Conservation (phyloP, 1,140 invertebrate genomes). For the Hyles vespertilio region DNA sequence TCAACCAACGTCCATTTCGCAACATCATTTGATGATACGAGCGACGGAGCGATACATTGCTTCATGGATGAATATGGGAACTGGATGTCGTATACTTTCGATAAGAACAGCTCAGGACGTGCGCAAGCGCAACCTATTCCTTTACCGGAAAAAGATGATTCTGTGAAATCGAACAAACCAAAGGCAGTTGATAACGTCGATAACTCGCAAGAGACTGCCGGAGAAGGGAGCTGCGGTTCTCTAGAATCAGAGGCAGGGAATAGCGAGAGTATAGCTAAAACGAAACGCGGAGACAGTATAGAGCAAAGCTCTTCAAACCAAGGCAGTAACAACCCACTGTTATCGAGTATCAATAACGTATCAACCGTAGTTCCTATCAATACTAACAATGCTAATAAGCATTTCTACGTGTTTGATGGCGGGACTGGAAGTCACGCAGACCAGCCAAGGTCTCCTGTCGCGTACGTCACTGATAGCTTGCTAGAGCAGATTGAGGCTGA, state of each 20-base stretch:
- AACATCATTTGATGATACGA: conserved; percentile 90
- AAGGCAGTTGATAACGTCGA: conserved; percentile 58
- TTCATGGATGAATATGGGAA: conserved; percentile 84
- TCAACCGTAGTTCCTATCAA: conserved; percentile 66
- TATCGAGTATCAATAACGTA: conserved; percentile 70
- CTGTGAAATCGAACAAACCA: conserved; percentile 56
- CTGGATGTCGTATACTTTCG: conserved; percentile 90
- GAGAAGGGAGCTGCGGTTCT: conserved; percentile 66
- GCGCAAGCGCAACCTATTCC: conserved; percentile 52
- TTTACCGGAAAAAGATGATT: conserved; percentile 63
- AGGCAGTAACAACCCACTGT: conserved; percentile 69
- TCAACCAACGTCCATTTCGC: conserved; percentile 81
- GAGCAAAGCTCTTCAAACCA: conserved; percentile 72
- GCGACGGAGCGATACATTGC: conserved; percentile 91
- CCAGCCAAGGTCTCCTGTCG: conserved; percentile 61
- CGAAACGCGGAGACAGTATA: conserved; percentile 62
- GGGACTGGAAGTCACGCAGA: conserved; percentile 51
- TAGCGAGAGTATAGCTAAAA: conserved; percentile 59
- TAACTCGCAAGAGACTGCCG: conserved; percentile 61
- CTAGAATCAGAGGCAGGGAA: conserved; percentile 65
- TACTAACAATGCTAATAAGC: conserved; percentile 60
- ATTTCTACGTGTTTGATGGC: conserved; percentile 64
- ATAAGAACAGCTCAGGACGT: conserved; percentile 78
- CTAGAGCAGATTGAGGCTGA: conserved; percentile 70
- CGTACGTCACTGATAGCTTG: conserved; percentile 65